These are phyloP conservation scores for Tenualosa thibaudeaui DNA, from an alignment of 2,797 vertebrate species.

Conservation along the genomic window DNA sequence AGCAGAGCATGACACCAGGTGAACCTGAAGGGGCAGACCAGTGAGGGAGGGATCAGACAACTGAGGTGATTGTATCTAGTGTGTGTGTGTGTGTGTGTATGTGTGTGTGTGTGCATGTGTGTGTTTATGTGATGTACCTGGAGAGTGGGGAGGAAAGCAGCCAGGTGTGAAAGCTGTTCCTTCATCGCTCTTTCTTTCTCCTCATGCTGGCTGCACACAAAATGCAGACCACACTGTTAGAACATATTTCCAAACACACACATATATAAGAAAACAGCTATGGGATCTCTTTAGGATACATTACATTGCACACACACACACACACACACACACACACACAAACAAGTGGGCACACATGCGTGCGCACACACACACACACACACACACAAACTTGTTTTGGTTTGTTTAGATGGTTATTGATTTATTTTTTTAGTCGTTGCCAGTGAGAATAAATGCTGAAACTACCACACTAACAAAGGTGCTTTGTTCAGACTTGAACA, in stretches of 20 bases:
- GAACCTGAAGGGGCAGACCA: slow-evolving; percentile 65
- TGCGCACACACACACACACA: neutral
- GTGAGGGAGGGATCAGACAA: neutral
- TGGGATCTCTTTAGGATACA: too few relatives aligned
- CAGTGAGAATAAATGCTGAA: too few relatives aligned
- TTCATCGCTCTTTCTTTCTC: slow-evolving; percentile 91
- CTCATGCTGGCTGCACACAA: slow-evolving; percentile 80
- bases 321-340: slow-evolving; percentile 5
- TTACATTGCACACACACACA: too few relatives aligned
- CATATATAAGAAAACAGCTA: too few relatives aligned
- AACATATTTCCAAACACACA: slow-evolving; percentile 44
- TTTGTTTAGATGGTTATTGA: neutral
- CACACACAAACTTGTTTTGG: neutral
- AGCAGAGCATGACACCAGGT: slow-evolving; percentile 83
- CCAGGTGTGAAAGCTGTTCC: slow-evolving; percentile 85
- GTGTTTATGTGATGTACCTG: slow-evolving; percentile 56
- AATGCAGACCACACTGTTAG: slow-evolving; percentile 1
- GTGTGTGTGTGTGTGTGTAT: slow-evolving; percentile 11
- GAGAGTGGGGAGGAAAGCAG: slow-evolving; percentile 83
- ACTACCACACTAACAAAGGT: too few relatives aligned
- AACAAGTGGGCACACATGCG: neutral
- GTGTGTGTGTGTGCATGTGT: neutral
- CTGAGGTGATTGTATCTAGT: neutral
- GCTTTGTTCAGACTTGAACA: neutral
- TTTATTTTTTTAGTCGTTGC: neutral